These are phyloP conservation scores for Drosophila nigricruria DNA, from an alignment of 2,888 invertebrate genomes.

Conservation along the genomic window DNA sequence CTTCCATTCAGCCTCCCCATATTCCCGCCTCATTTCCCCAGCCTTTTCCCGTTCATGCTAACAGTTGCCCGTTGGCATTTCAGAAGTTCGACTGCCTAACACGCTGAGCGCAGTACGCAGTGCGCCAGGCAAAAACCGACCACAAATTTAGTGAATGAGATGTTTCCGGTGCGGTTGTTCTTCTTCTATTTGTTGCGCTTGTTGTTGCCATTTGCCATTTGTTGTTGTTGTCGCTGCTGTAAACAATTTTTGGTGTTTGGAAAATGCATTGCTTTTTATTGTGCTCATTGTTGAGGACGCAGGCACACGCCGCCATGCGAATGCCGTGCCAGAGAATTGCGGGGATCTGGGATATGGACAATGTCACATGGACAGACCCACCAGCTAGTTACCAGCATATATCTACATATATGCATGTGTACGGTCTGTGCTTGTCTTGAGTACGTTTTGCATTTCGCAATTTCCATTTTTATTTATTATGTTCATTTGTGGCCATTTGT, in stretches of 20 bases:
- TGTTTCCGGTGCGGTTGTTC: constrained; percentile 82
- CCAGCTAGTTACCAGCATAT: constrained; percentile 52
- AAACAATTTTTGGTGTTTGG: constrained; percentile 80
- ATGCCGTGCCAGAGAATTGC: constrained; percentile 23
- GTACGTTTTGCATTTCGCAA: constrained; percentile 62
- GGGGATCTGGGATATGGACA: constrained; percentile 21
- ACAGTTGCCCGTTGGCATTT: constrained; percentile 69
- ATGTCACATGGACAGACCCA: constrained; percentile 26
- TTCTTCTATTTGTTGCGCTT: constrained; percentile 42
- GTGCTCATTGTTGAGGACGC: constrained; percentile 72
- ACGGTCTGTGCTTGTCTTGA: constrained; percentile 45
- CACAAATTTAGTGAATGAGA: constrained; percentile 83
- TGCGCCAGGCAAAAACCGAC: constrained; percentile 71
- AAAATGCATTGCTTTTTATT: constrained; percentile 81
- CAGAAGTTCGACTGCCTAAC: constrained; percentile 80
- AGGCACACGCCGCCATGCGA: constrained; percentile 67
- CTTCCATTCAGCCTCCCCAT: neutral
- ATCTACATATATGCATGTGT: neutral
- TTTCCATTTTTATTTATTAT: constrained; percentile 72
- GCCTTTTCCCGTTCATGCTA: constrained; percentile 9
- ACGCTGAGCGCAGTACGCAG: constrained; percentile 37
- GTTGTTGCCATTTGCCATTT: constrained; percentile 30
- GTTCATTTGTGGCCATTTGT: constrained; percentile 80
- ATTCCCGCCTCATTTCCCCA: constrained; percentile 8
- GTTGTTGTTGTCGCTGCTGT: constrained; percentile 50